Percentiles rank a stretch among this genome's conserved stretches.
phyloP scores from a whole-genome alignment of 2,888 invertebrate species.

The Pachydiplax longipennis region DNA sequence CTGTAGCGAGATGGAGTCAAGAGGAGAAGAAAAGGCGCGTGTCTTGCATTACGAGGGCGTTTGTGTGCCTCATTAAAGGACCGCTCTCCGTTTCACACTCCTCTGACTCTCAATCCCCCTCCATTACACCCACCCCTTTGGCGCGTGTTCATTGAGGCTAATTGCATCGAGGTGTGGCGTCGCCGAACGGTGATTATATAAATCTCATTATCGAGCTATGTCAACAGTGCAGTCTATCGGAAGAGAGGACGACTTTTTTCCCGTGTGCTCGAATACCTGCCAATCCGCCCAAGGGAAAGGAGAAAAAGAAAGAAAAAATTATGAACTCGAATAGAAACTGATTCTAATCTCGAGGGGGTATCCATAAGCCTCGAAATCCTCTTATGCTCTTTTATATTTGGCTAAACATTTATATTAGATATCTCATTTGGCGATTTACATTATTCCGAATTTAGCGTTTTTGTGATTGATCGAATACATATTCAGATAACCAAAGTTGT shows the following conservation, averaged over 20 bases:
- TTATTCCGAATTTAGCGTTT: no score
- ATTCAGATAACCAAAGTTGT: no score
- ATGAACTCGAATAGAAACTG: not conserved
- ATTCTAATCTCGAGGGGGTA: no score
- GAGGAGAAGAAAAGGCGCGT: slow-evolving; percentile 5
- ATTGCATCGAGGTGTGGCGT: not conserved
- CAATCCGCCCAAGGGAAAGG: no score
- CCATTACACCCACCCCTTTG: not conserved
- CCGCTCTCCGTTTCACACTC: not conserved
- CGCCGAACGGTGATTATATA: not conserved
- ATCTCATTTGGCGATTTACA: no score
- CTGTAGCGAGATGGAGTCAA: not conserved
- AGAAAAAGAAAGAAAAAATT: no score
- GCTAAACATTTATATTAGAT: no score
- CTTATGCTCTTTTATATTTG: no score
- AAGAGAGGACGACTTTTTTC: not conserved
- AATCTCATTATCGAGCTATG: not conserved
- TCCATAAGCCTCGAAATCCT: no score
- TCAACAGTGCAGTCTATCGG: not conserved
- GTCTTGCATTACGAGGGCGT: slow-evolving; percentile 20
- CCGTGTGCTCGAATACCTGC: not conserved
- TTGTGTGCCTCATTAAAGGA: slow-evolving; percentile 14
- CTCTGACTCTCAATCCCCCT: slow-evolving; percentile 3
- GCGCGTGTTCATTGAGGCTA: not conserved
- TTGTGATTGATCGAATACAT: no score